These are phyloP conservation scores for Synergus gifuensis DNA, from an alignment of 2,888 invertebrate genomes.

Conservation along the genomic window DNA sequence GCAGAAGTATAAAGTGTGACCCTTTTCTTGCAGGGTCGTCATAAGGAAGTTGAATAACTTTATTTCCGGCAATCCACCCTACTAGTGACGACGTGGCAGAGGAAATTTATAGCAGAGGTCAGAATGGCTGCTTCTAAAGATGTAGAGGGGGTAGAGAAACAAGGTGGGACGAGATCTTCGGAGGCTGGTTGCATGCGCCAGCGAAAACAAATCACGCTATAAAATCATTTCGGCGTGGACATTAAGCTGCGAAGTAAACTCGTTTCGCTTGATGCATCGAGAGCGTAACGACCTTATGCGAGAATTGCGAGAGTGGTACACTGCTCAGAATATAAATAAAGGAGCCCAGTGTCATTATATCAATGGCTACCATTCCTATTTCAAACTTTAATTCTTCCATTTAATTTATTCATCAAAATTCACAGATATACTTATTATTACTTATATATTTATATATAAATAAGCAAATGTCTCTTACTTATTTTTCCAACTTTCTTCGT, in stretches of 20 bases:
- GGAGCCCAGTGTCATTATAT: not conserved
- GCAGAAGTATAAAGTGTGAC: conserved; percentile 45
- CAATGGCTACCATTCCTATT: not conserved
- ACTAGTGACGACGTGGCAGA: conserved; percentile 45
- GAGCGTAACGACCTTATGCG: conserved; percentile 58
- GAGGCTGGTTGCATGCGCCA: conserved; percentile 46
- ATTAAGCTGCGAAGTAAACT: conserved; percentile 57
- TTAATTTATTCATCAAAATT: not conserved
- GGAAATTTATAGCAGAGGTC: conserved; percentile 52
- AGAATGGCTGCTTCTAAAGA: conserved; percentile 52
- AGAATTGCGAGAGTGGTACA: conserved; percentile 53
- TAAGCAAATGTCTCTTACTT: not conserved
- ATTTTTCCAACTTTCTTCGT: not conserved
- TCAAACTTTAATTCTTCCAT: not conserved
- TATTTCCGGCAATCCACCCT: conserved; percentile 55
- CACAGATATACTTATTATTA: not conserved
- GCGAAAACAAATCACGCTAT: conserved; percentile 57
- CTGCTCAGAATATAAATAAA: not conserved
- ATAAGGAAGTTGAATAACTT: conserved; percentile 57
- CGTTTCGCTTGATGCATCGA: conserved; percentile 57
- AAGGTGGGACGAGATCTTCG: conserved; percentile 45
- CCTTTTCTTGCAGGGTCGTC: conserved; percentile 53
- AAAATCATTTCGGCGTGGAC: conserved; percentile 61
- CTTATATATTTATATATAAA: not conserved
- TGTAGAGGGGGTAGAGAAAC: conserved; percentile 36